phyloP scores from a whole-genome alignment of 2,113 vertebrate genomes.

The Neodontobutis hainanensis region DNA sequence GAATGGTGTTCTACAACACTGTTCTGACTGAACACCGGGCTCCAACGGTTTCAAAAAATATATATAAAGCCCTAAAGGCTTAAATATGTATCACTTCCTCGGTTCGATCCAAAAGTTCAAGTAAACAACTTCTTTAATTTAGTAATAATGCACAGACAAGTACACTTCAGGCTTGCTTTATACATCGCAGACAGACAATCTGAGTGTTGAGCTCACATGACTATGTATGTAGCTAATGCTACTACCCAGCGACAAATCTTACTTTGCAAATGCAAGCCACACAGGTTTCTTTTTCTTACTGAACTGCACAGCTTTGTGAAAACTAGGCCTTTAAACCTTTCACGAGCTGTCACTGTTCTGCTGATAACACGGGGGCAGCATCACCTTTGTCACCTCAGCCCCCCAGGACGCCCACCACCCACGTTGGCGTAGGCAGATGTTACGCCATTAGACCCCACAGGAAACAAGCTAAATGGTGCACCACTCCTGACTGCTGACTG shows the following conservation, averaged over 20 bases:
- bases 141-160: too few relatives aligned
- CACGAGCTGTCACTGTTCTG: neutral
- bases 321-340: neutral
- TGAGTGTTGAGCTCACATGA: too few relatives aligned
- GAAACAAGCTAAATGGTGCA: constrained; percentile 61
- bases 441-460: constrained; percentile 60
- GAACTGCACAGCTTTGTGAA: neutral
- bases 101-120: too few relatives aligned
- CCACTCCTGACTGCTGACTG: constrained; percentile 62
- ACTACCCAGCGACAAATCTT: neutral
- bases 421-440: constrained; percentile 46
- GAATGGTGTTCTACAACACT: constrained; percentile 47
- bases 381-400: constrained; percentile 52
- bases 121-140: too few relatives aligned
- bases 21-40: too few relatives aligned
- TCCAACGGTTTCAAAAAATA: too few relatives aligned
- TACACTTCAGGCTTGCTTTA: too few relatives aligned
- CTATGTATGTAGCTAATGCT: too few relatives aligned
- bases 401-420: constrained; percentile 17
- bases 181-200: too few relatives aligned
- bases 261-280: neutral
- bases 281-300: neutral
- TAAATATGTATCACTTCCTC: too few relatives aligned
- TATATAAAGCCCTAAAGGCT: too few relatives aligned
- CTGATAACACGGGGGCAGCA: constrained; percentile 30